Evolutionary conservation across 2,113 vertebrate species (phyloP).

Genomic region (Lontra canadensis): DNA sequence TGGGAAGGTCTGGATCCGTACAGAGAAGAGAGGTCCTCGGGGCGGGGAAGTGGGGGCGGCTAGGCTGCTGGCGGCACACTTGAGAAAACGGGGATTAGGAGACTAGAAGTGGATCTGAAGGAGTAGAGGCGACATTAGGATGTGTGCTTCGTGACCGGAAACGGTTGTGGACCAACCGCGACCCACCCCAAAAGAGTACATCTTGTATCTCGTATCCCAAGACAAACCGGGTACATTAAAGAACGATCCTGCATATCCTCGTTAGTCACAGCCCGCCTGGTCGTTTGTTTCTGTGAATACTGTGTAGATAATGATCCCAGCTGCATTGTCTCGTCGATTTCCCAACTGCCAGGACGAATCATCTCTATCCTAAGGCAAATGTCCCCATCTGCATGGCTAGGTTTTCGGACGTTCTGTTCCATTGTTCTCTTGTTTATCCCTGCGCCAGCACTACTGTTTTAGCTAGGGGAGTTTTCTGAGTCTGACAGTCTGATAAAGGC

Average conservation of each 20-base stretch:
- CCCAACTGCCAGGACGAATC: not conserved
- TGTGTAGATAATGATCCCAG: not conserved
- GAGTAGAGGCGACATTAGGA: no score
- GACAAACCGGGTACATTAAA: not conserved
- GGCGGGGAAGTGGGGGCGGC: rapidly evolving
- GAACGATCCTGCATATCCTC: not conserved
- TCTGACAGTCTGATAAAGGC: not conserved
- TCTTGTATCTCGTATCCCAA: not conserved
- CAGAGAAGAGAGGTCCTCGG: rapidly evolving
- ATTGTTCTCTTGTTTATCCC: no score
- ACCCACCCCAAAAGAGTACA: not conserved
- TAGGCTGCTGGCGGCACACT: rapidly evolving
- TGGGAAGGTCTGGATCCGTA: not conserved
- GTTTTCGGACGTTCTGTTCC: not conserved
- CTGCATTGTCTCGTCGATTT: not conserved
- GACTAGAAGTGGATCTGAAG: not conserved
- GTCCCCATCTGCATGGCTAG: not conserved
- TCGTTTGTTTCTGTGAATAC: not conserved
- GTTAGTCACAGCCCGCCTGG: not conserved
- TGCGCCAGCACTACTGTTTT: not conserved
- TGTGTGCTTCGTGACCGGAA: not conserved
- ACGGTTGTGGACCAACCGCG: no score
- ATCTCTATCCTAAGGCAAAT: no score
- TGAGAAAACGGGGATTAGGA: not conserved
- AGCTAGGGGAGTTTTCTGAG: not conserved